Base-by-base conservation (phyloP, 53 echinoderm and acorn worm species). In the Mesocentrotus franciscanus region DNA sequence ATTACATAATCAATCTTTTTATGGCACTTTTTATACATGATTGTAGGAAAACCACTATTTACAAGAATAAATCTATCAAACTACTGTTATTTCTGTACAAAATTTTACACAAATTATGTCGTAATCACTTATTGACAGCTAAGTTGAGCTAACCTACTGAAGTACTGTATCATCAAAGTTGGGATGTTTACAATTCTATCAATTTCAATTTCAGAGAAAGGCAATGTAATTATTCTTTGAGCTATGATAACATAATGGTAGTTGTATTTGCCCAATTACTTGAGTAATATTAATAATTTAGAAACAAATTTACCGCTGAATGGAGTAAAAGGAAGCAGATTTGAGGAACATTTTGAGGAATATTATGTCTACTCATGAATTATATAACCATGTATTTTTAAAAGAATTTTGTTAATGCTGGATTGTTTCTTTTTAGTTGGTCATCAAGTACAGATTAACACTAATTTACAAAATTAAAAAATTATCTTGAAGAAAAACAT, bases 21-120 rank as follows among this genome's bases (percentile, higher is more conserved):
- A 56, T 85, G 87, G 57, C 87, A 85, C 57, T 36, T 27, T 85
- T 57, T 85, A 58, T 85, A 85, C 87, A 85, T 85, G 57, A 85
- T 85, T 85, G 87, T 26, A 57, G n/a, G 57, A 57, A 85, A 33
- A n/a, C 39, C 39, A 42, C 36, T 15, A 85, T n/a, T 85, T 58
- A 12, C 87, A 85, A 85, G 87, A 24, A 57, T 26, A 75, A 8
- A 85, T 36, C 39, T 39, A 9, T 10, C 15, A 35, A 79, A 17
- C 8, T 85, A 85, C 87, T 85, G 87, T n/a, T 83, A 12, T 20
- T 30, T 13, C 83, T 34, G 42, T 83, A 27, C 87, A 85, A 57
- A 85, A 85, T 85, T 79, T 55, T 56, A 85, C 35, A 34, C 85
- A 85, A 85, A 85, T 79, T 33, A 36, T 79, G 20, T 79, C 17